These are phyloP conservation scores for Tiaroga cobitis DNA, from an alignment of 2,797 vertebrate species.

Conservation along the genomic window DNA sequence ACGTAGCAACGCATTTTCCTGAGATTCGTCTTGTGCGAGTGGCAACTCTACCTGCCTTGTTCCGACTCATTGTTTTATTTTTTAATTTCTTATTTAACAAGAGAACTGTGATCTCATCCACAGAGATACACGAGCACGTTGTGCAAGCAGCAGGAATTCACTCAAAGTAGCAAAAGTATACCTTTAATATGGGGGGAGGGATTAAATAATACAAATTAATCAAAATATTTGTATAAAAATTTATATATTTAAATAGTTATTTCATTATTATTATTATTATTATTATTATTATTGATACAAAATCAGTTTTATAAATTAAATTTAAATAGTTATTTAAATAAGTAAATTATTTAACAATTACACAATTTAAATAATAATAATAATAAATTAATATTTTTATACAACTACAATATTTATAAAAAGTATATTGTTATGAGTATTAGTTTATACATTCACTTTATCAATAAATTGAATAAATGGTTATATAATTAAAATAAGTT, in stretches of 20 bases:
- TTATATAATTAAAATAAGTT: too few relatives aligned
- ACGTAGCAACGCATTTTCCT: too few relatives aligned
- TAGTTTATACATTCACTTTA: background rate
- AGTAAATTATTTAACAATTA: too few relatives aligned
- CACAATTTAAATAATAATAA: too few relatives aligned
- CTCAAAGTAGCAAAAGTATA: background rate
- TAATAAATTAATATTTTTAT: too few relatives aligned
- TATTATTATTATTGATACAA: too few relatives aligned
- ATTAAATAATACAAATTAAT: background rate
- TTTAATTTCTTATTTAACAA: background rate
- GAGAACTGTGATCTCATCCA: background rate
- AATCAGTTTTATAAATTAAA: too few relatives aligned
- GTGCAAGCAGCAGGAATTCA: constrained; percentile 2
- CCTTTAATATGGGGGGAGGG: background rate
- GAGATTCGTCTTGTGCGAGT: background rate
- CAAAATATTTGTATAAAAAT: too few relatives aligned
- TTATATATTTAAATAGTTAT: background rate
- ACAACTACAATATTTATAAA: too few relatives aligned
- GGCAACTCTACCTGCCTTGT: background rate
- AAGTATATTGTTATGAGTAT: too few relatives aligned
- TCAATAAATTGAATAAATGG: background rate
- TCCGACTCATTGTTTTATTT: background rate
- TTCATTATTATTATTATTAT: too few relatives aligned
- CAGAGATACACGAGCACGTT: background rate
- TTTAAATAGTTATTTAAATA: too few relatives aligned